Evolutionary conservation across 2,113 vertebrate genomes (phyloP), one percentile per base, ranked within the genome.

Genomic region (Empidonax traillii): DNA sequence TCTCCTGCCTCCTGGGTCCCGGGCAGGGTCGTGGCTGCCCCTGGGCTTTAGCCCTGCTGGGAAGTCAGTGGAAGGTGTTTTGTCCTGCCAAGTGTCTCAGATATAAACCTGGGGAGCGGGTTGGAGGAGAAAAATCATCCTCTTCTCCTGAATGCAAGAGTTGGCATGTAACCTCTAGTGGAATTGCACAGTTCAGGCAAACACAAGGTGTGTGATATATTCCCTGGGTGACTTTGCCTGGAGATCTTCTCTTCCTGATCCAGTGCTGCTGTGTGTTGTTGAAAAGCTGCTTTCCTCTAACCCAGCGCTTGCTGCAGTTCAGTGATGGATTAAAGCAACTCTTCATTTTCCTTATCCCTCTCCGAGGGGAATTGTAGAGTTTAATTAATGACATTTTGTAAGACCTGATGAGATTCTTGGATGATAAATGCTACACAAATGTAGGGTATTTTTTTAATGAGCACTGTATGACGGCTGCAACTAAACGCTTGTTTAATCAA

Each of bases 361-460:
- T 96, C 94, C 1, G 2, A 83, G 89, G 95, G 94, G 94, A 95
- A 87, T 35, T 96, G 89, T 94, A 82, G 93, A 91, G 87, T 97
- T 95, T 95, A 96, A 97, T 97, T 96, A 97, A 96, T 97, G 96
- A 88, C 89, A 71, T 91, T 95, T 89, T 91, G 94, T 94, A 91
- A 89, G 95, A 85, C 94, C 94, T 12, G 61, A 96, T 93, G 96
- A 96, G 92, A 77, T 95, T 80, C 92, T 86, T 65, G 76, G 94
- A 52, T 96, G 96, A 95, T 92, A 92, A 96, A 96, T 88, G 94
- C 83, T 90, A 66, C 74, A 85, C 90, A 81, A 93, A 93, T 67
- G 93, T 71, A 88, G 92, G 95, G 85, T 94, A 88, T 83, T 89
- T 94, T 96, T 96, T 96, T 96, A 96, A 96, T 81, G 90, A 96